These are phyloP conservation scores for Falco concolor DNA, from an alignment of 2,797 vertebrate genomes.

Conservation along the genomic window DNA sequence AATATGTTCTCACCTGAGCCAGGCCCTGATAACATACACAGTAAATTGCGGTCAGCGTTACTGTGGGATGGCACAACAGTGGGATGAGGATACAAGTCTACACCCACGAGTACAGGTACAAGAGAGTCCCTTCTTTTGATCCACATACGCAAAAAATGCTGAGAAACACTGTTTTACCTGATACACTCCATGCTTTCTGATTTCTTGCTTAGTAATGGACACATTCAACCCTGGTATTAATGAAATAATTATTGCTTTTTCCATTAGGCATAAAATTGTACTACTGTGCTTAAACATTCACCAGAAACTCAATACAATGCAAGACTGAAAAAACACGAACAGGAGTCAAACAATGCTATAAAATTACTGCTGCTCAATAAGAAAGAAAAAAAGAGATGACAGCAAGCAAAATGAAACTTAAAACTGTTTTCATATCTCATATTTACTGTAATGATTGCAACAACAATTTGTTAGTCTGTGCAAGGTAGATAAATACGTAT, in stretches of 20 bases:
- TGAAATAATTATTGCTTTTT: slow-evolving; percentile 24
- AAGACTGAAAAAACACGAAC: not conserved
- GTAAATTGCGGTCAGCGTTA: accelerated
- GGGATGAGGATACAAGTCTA: not conserved
- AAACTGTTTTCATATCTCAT: slow-evolving; percentile 10
- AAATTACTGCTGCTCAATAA: slow-evolving; percentile 47
- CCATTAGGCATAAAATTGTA: not conserved
- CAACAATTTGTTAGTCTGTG: slow-evolving; percentile 20
- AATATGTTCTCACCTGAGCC: not conserved
- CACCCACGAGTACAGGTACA: not conserved
- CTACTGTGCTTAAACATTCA: not conserved
- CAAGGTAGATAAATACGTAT: slow-evolving; percentile 14
- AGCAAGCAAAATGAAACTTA: slow-evolving; percentile 21
- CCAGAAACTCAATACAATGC: not conserved
- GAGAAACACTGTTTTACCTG: not conserved
- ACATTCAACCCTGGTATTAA: not conserved
- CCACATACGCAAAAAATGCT: not conserved
- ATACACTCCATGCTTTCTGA: not conserved
- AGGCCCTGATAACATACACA: not conserved
- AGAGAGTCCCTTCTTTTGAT: not conserved
- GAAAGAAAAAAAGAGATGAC: not conserved
- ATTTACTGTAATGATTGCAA: slow-evolving; percentile 21
- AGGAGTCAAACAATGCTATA: slow-evolving; percentile 14
- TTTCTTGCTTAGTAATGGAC: not conserved
- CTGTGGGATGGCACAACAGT: not conserved